Conservation (phyloP, 2,888 invertebrate species). For the Sphaerophoria taeniata region DNA sequence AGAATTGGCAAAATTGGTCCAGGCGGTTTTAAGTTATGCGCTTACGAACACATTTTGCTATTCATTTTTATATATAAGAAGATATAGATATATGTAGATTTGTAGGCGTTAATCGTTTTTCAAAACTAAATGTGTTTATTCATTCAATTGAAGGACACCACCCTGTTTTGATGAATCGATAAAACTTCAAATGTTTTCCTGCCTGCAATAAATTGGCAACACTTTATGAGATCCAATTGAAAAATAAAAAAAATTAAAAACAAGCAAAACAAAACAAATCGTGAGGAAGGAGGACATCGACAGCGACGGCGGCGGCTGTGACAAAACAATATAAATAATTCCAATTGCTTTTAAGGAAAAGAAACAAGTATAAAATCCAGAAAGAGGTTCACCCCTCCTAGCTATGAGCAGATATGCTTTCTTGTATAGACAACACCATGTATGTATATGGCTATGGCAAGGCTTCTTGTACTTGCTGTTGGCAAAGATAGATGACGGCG, state of each 20-base stretch:
- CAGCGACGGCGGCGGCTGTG: neutral
- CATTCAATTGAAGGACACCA: neutral
- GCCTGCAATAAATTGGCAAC: conserved; percentile 47
- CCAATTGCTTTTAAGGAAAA: conserved; percentile 65
- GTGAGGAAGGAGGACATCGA: neutral
- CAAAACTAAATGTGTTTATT: too few relatives aligned
- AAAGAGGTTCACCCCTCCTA: conserved; percentile 19
- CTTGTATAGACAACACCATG: conserved; percentile 2
- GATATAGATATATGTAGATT: too few relatives aligned
- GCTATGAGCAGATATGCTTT: neutral
- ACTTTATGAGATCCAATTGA: conserved; percentile 35
- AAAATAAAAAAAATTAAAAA: too few relatives aligned
- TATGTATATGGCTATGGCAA: neutral
- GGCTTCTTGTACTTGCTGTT: conserved; percentile 31
- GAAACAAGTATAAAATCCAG: conserved; percentile 59
- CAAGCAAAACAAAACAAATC: conserved; percentile 8
- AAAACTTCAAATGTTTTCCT: conserved; percentile 8
- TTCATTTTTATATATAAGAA: too few relatives aligned
- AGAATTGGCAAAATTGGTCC: too few relatives aligned
- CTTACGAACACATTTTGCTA: too few relatives aligned
- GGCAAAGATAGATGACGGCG: conserved; percentile 69
- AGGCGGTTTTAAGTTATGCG: too few relatives aligned
- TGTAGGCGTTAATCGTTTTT: too few relatives aligned
- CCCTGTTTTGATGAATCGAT: conserved; percentile 9
- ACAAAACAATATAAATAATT: conserved; percentile 67